These are phyloP conservation scores for Euthynnus affinis DNA, from an alignment of 2,797 vertebrate species.

Conservation along the genomic window DNA sequence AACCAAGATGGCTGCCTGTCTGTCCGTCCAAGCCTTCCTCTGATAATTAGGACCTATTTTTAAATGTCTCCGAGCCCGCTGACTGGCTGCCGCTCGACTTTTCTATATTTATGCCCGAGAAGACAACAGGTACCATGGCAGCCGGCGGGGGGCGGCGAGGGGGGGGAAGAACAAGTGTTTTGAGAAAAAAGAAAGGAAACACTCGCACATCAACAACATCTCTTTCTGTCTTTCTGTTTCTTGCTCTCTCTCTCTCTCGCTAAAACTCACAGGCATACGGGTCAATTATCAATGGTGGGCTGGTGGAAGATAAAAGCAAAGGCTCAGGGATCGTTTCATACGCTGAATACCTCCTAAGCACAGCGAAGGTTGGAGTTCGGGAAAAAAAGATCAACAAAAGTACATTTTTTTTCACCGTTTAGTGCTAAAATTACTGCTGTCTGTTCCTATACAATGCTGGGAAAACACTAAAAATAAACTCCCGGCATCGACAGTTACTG, in stretches of 20 bases:
- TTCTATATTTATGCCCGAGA: constrained; percentile 34
- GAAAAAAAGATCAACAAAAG: constrained; percentile 5
- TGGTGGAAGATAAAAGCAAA: constrained; percentile 42
- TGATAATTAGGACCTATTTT: constrained; percentile 70
- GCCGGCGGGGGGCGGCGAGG: too few relatives aligned
- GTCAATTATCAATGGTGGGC: constrained; percentile 31
- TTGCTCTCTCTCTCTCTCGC: not conserved
- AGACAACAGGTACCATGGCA: constrained; percentile 32
- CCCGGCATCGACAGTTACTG: not conserved
- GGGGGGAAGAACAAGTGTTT: constrained; percentile 9
- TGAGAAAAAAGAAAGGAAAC: constrained; percentile 6
- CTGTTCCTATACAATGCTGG: not conserved
- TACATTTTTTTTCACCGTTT: constrained; percentile 2
- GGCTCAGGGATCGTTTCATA: too few relatives aligned
- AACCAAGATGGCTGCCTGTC: constrained; percentile 60
- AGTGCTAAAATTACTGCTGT: not conserved
- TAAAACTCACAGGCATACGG: constrained; percentile 1
- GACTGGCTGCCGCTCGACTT: constrained; percentile 37
- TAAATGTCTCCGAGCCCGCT: constrained; percentile 38
- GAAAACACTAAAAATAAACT: constrained; percentile 30
- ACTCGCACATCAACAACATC: constrained; percentile 1
- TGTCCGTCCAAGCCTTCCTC: constrained; percentile 37
- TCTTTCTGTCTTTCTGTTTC: constrained; percentile 4
- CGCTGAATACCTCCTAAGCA: constrained; percentile 6
- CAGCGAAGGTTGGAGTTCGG: constrained; percentile 10